Conservation (phyloP, 2,888 invertebrate species). For the Stegana nigrithorax region DNA sequence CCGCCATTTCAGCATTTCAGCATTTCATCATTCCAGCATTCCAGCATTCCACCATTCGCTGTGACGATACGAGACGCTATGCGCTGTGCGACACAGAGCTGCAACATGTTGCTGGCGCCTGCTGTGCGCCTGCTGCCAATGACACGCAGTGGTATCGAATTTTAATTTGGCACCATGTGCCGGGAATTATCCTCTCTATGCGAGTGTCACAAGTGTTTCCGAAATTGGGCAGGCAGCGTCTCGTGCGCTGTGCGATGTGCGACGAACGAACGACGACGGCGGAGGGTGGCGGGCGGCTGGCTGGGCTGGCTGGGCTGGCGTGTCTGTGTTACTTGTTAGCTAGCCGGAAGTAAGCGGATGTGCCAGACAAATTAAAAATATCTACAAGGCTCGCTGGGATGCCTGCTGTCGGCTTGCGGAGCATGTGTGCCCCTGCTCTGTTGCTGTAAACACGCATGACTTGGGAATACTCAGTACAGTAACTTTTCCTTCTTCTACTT, state of each 20-base stretch:
- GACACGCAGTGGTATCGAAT: constrained; percentile 36
- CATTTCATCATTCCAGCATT: too few species aligned
- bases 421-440: neutral
- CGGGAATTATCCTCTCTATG: neutral
- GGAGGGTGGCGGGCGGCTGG: neutral
- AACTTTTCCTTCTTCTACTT: neutral
- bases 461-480: neutral
- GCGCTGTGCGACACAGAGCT: neutral
- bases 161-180: constrained; percentile 26
- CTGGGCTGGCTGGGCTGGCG: neutral
- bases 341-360: neutral
- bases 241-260: too few species aligned
- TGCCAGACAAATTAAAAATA: constrained; percentile 14
- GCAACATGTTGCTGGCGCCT: neutral
- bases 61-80: too few species aligned
- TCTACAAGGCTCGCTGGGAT: neutral
- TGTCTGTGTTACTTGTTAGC: neutral
- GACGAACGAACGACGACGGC: too few species aligned
- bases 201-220: too few species aligned
- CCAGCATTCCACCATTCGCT: neutral
- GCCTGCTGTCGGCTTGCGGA: neutral
- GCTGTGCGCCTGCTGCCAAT: constrained; percentile 31
- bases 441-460: constrained; percentile 2
- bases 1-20: too few species aligned
- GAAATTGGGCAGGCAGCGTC: too few species aligned